Conservation (phyloP, 2,888 invertebrate genomes). For the Apotomis betuletana region DNA sequence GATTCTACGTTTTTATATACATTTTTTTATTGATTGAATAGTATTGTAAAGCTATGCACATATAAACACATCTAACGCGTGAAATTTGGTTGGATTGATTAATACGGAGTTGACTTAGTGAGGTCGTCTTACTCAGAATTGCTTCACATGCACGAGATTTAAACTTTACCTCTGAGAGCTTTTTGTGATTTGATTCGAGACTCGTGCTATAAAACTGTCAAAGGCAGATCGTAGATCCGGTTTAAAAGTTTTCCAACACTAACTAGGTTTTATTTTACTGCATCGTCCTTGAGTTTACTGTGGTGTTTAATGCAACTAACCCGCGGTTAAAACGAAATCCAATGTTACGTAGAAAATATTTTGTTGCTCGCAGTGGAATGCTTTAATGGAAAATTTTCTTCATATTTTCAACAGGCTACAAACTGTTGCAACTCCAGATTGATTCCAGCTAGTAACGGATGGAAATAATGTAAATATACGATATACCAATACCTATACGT, state of each 20-base stretch:
- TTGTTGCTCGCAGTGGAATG: not conserved
- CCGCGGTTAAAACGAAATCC: not conserved
- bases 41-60: no score
- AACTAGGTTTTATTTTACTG: constrained; percentile 1
- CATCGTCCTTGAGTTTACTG: not conserved
- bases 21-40: no score
- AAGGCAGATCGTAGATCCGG: constrained; percentile 13
- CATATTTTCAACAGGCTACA: constrained; percentile 2
- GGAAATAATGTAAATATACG: not conserved
- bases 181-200: constrained; percentile 27
- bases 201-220: constrained; percentile 22
- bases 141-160: constrained; percentile 8
- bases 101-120: not conserved
- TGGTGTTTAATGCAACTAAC: constrained; percentile 1
- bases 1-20: no score
- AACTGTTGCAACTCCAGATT: not conserved
- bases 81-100: no score
- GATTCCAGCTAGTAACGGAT: constrained; percentile 2
- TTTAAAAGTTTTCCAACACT: constrained; percentile 14
- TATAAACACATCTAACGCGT: no score
- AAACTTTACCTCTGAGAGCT: constrained; percentile 24
- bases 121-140: constrained; percentile 25
- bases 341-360: not conserved
- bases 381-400: constrained; percentile 1
- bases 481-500: not conserved